Conservation (phyloP, 92 coral and sea anemone genomes). For the Palythoa grandis region DNA sequence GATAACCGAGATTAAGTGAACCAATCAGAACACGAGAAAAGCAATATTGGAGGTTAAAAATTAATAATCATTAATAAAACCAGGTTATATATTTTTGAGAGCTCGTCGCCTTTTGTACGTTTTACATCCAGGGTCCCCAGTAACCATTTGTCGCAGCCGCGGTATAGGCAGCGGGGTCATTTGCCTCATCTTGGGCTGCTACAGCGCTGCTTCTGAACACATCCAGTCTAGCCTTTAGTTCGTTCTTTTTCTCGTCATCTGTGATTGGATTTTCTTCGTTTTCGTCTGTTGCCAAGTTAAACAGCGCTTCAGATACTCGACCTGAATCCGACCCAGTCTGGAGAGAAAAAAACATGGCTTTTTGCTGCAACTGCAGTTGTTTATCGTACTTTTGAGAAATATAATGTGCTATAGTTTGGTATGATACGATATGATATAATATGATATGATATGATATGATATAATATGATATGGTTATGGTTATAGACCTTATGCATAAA, state of each 20-base stretch:
- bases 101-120: neutral
- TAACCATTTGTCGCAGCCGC: conserved; percentile 8
- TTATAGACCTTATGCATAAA: too few relatives aligned
- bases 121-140: conserved; percentile 19
- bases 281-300: conserved; percentile 18
- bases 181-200: conserved; percentile 9
- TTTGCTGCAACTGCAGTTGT: too few relatives aligned
- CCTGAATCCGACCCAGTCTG: conserved; percentile 14
- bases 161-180: conserved; percentile 10
- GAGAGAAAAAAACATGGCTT: neutral
- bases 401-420: too few relatives aligned
- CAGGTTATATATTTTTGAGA: too few relatives aligned
- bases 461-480: too few relatives aligned
- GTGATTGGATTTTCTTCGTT: conserved; percentile 12
- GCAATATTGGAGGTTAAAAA: too few relatives aligned
- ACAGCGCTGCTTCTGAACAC: conserved; percentile 6
- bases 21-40: too few relatives aligned
- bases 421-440: too few relatives aligned
- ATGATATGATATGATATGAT: too few relatives aligned
- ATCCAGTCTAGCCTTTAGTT: neutral
- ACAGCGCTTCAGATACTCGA: conserved; percentile 8
- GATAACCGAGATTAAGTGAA: too few relatives aligned
- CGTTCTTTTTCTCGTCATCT: neutral
- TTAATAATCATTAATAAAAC: too few relatives aligned
- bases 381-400: too few relatives aligned